phyloP scores from a whole-genome alignment of 2,113 vertebrate genomes.

The Anarhynchus alexandrinus region DNA sequence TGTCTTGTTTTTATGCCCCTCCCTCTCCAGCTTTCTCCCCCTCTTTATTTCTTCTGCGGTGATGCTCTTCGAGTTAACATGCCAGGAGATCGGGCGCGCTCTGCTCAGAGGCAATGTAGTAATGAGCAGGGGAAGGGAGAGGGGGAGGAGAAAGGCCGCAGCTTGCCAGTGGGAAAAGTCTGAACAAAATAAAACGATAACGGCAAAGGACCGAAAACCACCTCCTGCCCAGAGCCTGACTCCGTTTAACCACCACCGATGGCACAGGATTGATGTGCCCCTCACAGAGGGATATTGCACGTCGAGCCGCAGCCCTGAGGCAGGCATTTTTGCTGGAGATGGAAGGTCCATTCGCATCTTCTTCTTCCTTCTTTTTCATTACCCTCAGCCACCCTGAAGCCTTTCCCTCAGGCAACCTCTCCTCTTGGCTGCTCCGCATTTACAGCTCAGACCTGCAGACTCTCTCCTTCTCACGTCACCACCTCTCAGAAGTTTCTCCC shows the following conservation, averaged over 20 bases:
- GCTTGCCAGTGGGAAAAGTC: neutral
- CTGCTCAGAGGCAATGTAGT: neutral
- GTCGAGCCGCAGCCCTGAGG: neutral
- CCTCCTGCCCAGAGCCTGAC: neutral
- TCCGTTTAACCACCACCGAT: accelerated
- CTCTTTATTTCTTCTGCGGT: neutral
- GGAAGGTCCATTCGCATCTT: neutral
- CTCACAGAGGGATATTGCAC: neutral
- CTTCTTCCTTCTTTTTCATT: neutral
- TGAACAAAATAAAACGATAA: neutral
- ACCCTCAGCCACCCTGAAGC: neutral
- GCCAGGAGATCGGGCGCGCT: neutral
- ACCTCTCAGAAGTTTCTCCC: neutral
- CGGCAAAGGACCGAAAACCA: neutral
- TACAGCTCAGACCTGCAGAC: neutral
- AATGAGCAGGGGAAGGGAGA: neutral
- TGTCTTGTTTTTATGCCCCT: neutral
- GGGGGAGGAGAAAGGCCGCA: neutral
- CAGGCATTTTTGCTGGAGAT: neutral
- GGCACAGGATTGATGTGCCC: neutral
- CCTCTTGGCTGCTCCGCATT: neutral
- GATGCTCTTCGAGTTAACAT: neutral
- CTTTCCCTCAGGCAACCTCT: neutral
- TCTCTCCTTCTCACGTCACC: neutral
- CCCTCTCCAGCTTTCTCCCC: neutral